A percentile compares a stretch with the other conserved stretches of the same genome.
phyloP scores from a whole-genome alignment of 2,113 vertebrate genomes.

The Sula dactylatra region DNA sequence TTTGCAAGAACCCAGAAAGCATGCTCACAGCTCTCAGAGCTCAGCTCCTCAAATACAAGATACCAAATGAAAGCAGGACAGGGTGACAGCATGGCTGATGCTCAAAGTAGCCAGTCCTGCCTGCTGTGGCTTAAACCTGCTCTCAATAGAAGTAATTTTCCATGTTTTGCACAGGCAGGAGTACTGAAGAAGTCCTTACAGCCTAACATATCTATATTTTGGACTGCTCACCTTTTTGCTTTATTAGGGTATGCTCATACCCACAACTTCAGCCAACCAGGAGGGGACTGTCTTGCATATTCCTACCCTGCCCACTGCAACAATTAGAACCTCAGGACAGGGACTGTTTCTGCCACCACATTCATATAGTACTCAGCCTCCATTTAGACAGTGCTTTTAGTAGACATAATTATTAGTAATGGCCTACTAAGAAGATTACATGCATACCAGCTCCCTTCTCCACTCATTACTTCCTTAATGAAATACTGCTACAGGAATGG shows the following conservation, averaged over 20 bases:
- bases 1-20: background rate
- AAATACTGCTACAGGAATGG: background rate
- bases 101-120: background rate
- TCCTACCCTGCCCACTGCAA: background rate
- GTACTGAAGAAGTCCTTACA: background rate
- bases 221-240: background rate
- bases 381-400: background rate
- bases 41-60: background rate
- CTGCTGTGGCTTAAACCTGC: background rate
- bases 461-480: background rate
- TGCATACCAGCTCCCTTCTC: background rate
- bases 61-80: background rate
- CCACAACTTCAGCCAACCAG: background rate
- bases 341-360: background rate
- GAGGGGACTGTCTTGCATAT: background rate
- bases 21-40: fast-evolving
- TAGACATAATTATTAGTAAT: fast-evolving
- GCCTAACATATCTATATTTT: fast-evolving
- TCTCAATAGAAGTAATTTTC: background rate
- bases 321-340: background rate
- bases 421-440: background rate
- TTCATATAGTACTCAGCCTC: background rate
- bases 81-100: background rate
- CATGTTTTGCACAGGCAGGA: background rate
- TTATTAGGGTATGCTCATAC: too few species aligned